Evolutionary conservation across 2,113 vertebrate genomes (phyloP).

Genomic region (Rousettus leschenaultii): DNA sequence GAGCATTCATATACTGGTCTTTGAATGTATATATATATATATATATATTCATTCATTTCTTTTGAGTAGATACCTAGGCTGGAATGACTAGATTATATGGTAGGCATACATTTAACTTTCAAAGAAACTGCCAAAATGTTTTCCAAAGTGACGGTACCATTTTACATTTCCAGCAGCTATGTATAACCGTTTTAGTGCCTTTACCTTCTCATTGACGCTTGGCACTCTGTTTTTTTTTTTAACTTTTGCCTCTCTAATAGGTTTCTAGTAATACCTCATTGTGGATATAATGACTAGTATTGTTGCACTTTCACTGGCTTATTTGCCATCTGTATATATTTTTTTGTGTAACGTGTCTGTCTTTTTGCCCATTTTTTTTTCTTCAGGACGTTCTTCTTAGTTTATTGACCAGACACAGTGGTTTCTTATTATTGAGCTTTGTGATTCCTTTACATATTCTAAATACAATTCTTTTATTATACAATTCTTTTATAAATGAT

Average conservation of each 20-base stretch:
- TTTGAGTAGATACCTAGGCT: background rate
- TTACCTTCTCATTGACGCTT: background rate
- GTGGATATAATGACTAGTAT: background rate
- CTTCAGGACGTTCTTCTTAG: background rate
- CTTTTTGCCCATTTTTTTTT: background rate
- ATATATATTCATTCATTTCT: background rate
- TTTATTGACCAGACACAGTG: background rate
- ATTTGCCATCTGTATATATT: background rate
- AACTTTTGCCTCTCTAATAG: background rate
- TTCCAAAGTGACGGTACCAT: background rate
- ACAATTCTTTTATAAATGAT: background rate
- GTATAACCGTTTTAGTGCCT: background rate
- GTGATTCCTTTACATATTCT: background rate
- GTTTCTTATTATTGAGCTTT: background rate
- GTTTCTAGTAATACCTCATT: background rate
- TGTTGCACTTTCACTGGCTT: background rate
- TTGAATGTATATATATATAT: background rate
- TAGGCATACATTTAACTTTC: background rate
- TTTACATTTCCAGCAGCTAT: background rate
- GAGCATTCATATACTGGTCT: background rate
- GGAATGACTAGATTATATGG: background rate
- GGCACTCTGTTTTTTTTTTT: background rate
- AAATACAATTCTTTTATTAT: background rate
- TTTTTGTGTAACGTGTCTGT: background rate
- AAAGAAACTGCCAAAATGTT: background rate